These are phyloP conservation scores for Puffinus mauretanicus DNA, from an alignment of 2,113 vertebrate species.

Conservation along the genomic window DNA sequence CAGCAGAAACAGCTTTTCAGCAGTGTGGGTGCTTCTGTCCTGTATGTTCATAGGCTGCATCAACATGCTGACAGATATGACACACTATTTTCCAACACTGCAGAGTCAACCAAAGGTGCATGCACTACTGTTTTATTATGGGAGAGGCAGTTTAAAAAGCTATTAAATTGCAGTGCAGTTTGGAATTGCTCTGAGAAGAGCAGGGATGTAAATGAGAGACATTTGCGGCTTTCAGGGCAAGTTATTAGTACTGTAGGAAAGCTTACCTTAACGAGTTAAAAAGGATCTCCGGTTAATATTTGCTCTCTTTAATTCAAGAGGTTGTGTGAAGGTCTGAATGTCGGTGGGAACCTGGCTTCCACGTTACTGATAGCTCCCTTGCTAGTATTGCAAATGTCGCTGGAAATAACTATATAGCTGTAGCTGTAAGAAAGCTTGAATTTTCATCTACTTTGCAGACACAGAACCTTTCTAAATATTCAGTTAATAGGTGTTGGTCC, in stretches of 20 bases:
- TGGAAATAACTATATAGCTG: not conserved
- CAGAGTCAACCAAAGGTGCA: not conserved
- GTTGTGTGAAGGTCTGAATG: not conserved
- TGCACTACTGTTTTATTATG: not conserved
- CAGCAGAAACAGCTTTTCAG: not conserved
- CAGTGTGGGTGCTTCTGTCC: not conserved
- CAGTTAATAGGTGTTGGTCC: not conserved
- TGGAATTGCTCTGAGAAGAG: not conserved
- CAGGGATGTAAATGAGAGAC: too few species aligned
- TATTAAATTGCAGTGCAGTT: not conserved
- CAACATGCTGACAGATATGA: not conserved
- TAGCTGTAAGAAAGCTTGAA: not conserved
- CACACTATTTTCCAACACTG: accelerated
- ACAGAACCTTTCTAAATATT: not conserved
- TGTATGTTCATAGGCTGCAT: not conserved
- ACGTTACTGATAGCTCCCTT: not conserved
- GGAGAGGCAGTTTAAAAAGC: not conserved
- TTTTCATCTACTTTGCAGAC: not conserved
- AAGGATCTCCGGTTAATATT: not conserved
- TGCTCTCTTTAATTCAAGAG: not conserved
- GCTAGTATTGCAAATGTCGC: not conserved
- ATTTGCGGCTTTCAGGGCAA: not conserved
- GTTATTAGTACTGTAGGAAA: not conserved
- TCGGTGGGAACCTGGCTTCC: not conserved
- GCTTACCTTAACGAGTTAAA: not conserved